Evolutionary conservation across 2,888 invertebrate genomes (phyloP).

Genomic region (Eupithecia subfuscata): DNA sequence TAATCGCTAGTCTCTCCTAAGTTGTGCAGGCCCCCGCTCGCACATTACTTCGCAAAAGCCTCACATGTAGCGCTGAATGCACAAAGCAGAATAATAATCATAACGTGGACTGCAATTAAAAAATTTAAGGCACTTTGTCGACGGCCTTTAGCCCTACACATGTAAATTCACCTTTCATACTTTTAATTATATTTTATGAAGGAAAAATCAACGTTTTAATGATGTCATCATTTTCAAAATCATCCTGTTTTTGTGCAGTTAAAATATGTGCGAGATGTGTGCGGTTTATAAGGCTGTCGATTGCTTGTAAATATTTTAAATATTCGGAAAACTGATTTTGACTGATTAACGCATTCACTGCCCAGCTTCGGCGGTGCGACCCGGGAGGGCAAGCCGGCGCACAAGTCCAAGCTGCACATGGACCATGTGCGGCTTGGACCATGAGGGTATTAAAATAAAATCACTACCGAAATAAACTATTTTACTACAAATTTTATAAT

Average conservation of each 20-base stretch:
- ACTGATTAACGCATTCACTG: background rate
- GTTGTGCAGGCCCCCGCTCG: slow-evolving; percentile 48
- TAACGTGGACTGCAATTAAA: slow-evolving; percentile 81
- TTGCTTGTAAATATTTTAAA: slow-evolving; percentile 21
- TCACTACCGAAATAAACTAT: background rate
- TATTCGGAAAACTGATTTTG: background rate
- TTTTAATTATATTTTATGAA: slow-evolving; percentile 44
- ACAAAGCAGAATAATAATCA: slow-evolving; percentile 82
- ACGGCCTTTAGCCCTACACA: slow-evolving; percentile 63
- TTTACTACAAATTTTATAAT: background rate
- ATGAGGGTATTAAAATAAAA: background rate
- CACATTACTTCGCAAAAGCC: slow-evolving; percentile 66
- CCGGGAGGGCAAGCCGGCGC: too few relatives aligned
- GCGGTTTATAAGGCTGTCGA: slow-evolving; percentile 9
- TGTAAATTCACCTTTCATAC: slow-evolving; percentile 55
- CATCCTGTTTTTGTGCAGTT: slow-evolving; percentile 28
- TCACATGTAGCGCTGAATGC: slow-evolving; percentile 74
- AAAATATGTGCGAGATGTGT: slow-evolving; percentile 1
- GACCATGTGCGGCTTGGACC: too few relatives aligned
- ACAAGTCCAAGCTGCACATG: too few relatives aligned
- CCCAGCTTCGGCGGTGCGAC: too few relatives aligned
- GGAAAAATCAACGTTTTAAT: slow-evolving; percentile 43
- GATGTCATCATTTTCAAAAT: slow-evolving; percentile 45
- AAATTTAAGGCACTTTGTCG: slow-evolving; percentile 82
- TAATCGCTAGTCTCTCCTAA: slow-evolving; percentile 35